A percentile compares a stretch with the other conserved stretches of the same genome.
phyloP scores from a whole-genome alignment of 2,888 invertebrate genomes.

The Nineta flava region DNA sequence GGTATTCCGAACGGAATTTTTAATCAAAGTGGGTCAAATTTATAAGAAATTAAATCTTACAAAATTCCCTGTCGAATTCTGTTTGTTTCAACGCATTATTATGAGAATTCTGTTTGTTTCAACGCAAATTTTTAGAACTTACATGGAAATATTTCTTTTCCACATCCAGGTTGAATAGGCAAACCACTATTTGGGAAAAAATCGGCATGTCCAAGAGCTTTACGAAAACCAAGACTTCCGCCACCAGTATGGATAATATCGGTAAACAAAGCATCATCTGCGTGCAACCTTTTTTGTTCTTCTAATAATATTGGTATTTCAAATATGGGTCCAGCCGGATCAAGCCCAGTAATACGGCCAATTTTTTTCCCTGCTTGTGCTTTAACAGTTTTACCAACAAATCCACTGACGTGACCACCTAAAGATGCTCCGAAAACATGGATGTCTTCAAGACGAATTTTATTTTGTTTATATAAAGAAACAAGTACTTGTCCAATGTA shows the following conservation, averaged over 20 bases:
- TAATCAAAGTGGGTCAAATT: too few species aligned
- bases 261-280: conserved; percentile 25
- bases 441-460: conserved; percentile 17
- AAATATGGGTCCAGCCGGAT: conserved; percentile 28
- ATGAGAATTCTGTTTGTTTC: too few species aligned
- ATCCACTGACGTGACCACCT: conserved; percentile 27
- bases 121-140: too few species aligned
- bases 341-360: conserved; percentile 30
- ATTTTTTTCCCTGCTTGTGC: conserved; percentile 19
- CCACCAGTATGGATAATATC: conserved; percentile 29
- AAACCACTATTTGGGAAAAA: conserved; percentile 29
- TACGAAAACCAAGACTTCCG: conserved; percentile 24
- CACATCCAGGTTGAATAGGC: conserved; percentile 26
- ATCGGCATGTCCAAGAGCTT: conserved; percentile 24
- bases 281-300: conserved; percentile 20
- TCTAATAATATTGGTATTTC: conserved; percentile 15
- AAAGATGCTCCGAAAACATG: conserved; percentile 30
- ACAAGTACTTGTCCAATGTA: conserved; percentile 24
- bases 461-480: conserved; percentile 24
- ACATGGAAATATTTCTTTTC: neutral
- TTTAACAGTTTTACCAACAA: conserved; percentile 16
- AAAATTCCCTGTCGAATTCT: too few species aligned
- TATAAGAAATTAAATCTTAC: too few species aligned
- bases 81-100: too few species aligned
- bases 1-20: too few species aligned